These are phyloP conservation scores for Drosophila differens DNA, from an alignment of 2,888 invertebrate species.

Conservation along the genomic window DNA sequence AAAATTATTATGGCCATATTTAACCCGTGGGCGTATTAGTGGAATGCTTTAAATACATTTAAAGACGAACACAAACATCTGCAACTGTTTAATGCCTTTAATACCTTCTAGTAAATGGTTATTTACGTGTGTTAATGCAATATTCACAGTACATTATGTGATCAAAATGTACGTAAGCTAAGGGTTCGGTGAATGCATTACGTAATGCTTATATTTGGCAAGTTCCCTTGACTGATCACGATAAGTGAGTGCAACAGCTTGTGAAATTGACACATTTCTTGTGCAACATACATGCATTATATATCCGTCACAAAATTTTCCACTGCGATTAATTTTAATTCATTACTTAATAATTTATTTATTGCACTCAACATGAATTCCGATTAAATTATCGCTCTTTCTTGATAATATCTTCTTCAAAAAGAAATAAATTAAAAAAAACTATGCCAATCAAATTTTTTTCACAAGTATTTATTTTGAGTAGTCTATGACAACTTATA, in stretches of 20 bases:
- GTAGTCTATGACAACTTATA: not conserved
- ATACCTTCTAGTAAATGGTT: not conserved
- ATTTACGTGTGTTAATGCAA: not conserved
- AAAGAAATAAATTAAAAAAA: not conserved
- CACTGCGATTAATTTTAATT: not conserved
- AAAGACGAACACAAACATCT: not conserved
- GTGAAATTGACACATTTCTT: conserved; percentile 1
- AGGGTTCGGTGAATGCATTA: not conserved
- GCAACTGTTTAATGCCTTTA: no score
- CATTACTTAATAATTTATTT: not conserved
- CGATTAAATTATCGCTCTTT: not conserved
- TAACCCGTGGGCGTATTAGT: not conserved
- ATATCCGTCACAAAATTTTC: not conserved
- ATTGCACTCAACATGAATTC: not conserved
- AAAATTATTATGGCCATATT: not conserved
- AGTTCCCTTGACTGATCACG: not conserved
- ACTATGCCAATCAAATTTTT: not conserved
- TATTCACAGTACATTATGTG: not conserved
- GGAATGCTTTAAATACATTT: not conserved
- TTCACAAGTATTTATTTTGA: not conserved
- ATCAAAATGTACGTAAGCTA: not conserved
- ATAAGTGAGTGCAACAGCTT: not conserved
- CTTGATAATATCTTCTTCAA: not conserved
- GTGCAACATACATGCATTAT: not conserved
- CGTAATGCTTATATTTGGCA: not conserved